Base-by-base conservation (phyloP, 2,113 vertebrate genomes). In the Ptyas mucosa region DNA sequence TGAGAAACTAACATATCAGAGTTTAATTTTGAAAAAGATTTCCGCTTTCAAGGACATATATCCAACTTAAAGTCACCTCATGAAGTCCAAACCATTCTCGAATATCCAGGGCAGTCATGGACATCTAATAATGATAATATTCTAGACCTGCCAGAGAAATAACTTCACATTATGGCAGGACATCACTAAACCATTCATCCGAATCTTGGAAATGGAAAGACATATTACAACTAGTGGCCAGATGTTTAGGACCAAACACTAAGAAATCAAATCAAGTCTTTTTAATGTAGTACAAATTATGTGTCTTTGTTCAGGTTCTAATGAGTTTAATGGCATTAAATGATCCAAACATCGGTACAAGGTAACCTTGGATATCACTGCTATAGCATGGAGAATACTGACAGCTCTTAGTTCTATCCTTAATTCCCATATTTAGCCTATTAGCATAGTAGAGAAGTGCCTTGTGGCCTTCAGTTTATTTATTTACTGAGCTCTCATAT, bases 1-100 rank as follows among this genome's bases (percentile, higher is more conserved):
- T 58, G 93, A 96, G 96, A 43, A 96, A 96, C 11, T 87, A 87
- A 52, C 97, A 95, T 91, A 93, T 95, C 46, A 93, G 23, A 92
- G 24, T 0, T 90, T 34, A 51, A 91, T 95, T 93, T 23, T 15
- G 91, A 61, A 91, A 85, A 92, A 93, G 43, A 87, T 34, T 94
- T 89, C 92, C 57, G n/a, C 91, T 94, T 87, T 93, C 94, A 93
- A 69, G 88, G 87, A 53, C 4, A 34, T 53, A 87, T 14, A 29
- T 88, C 12, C 49, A 87, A 3, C 26, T 88, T 52, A 81, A 43
- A 81, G 75, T 81, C 34, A 81, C 18, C 34, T 81, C 75, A 81
- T 39, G 75, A 81, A 81, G 18, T 43, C 69, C 18, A 81, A 81
- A 81, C 34, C 23, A 7, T 52, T 88, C 29, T 12, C 10, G n/a